Evolutionary conservation across 2,888 invertebrate species (phyloP).

Genomic region (Lydus trimaculatus): DNA sequence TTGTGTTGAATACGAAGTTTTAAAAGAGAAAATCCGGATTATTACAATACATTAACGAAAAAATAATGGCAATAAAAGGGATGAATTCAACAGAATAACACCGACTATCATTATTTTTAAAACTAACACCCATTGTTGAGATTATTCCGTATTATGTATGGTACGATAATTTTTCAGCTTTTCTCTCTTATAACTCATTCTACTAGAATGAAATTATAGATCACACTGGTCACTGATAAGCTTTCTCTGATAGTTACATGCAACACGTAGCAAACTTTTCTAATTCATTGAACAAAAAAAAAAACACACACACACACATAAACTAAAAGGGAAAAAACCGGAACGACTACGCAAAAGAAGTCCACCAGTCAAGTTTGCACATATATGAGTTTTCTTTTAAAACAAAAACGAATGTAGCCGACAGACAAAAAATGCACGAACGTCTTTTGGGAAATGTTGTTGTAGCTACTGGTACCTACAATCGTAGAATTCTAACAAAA

Average conservation of each 20-base stretch:
- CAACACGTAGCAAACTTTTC: conserved; percentile 5
- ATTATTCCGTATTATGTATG: background rate
- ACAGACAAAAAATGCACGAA: background rate
- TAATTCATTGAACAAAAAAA: background rate
- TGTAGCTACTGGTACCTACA: background rate
- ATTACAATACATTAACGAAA: background rate
- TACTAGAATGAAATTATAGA: too few relatives aligned
- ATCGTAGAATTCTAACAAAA: background rate
- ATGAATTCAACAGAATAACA: background rate
- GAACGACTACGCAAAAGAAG: background rate
- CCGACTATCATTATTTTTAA: background rate
- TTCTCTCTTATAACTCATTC: too few relatives aligned
- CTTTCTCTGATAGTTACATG: background rate
- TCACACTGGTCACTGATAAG: background rate
- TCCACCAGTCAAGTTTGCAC: background rate
- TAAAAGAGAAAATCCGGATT: background rate
- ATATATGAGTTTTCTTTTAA: background rate
- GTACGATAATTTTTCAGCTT: too few relatives aligned
- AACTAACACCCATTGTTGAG: background rate
- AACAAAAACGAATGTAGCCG: background rate
- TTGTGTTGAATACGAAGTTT: background rate
- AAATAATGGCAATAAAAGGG: background rate
- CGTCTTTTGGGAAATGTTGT: background rate
- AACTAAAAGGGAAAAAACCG: background rate
- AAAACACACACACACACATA: background rate